Conservation (phyloP, 2,888 invertebrate genomes). For the Himalopsyche anomala region DNA sequence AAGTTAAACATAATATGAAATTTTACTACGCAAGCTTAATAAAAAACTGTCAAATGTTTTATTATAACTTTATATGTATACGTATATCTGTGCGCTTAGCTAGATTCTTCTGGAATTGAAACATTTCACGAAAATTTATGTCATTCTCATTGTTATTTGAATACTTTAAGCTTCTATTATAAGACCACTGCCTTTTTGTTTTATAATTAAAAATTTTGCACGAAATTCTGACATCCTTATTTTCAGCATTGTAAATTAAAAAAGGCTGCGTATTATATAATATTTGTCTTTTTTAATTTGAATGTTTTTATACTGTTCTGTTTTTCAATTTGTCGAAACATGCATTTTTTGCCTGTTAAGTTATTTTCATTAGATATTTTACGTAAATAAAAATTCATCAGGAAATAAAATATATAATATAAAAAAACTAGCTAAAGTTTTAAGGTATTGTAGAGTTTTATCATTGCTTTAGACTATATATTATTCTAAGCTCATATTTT, state of each 20-base stretch:
- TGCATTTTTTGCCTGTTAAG: too few species aligned
- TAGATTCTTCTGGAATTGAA: conserved; percentile 2
- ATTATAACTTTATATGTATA: conserved; percentile 22
- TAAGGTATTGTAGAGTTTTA: too few species aligned
- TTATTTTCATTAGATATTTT: too few species aligned
- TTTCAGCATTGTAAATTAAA: not conserved
- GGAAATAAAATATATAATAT: too few species aligned
- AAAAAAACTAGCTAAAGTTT: too few species aligned
- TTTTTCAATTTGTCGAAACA: too few species aligned
- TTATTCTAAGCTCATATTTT: not conserved
- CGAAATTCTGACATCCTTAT: not conserved
- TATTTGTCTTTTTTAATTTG: too few species aligned
- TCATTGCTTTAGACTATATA: not conserved
- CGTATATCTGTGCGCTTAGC: conserved; percentile 4
- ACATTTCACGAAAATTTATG: not conserved
- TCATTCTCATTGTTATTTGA: not conserved
- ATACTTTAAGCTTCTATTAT: not conserved
- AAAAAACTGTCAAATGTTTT: conserved; percentile 21
- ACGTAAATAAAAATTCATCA: too few species aligned
- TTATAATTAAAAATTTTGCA: not conserved
- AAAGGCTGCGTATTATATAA: too few species aligned
- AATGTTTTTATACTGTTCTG: too few species aligned
- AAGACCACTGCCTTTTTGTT: not conserved
- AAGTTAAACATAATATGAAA: conserved; percentile 31
- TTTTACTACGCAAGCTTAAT: conserved; percentile 31